Percentiles rank a stretch among this genome's conserved stretches.
These are phyloP conservation scores for Nesospiza acunhae DNA, from an alignment of 2,113 vertebrate genomes.

Conservation along the genomic window DNA sequence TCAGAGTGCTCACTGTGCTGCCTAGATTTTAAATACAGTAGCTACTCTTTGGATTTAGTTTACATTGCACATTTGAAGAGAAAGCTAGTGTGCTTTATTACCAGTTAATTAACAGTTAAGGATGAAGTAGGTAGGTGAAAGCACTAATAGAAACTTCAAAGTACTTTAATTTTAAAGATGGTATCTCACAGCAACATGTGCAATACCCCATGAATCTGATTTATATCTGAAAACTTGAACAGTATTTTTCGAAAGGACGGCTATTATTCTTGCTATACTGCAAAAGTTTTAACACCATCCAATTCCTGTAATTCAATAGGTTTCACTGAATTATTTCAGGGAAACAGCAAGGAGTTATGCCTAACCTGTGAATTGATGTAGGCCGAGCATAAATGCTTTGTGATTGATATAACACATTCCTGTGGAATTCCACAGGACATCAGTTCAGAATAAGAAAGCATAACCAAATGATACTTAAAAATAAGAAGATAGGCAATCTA, in stretches of 20 bases:
- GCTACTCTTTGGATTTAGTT: not conserved
- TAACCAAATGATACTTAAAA: not conserved
- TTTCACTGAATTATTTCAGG: not conserved
- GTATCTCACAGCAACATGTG: not conserved
- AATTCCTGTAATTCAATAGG: not conserved
- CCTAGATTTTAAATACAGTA: not conserved
- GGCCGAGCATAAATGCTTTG: not conserved
- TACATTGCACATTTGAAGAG: not conserved
- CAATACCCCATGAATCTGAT: not conserved
- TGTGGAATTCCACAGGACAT: not conserved
- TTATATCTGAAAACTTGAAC: not conserved
- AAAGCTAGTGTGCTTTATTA: not conserved
- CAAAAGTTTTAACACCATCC: not conserved
- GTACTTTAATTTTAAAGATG: not conserved
- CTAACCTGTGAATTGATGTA: not conserved
- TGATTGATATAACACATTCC: not conserved
- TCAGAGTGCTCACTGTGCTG: not conserved
- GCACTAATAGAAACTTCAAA: not conserved
- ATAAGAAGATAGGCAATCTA: not conserved
- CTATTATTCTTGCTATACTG: not conserved
- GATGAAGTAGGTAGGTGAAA: not conserved
- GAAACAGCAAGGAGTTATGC: not conserved
- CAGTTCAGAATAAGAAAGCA: not conserved
- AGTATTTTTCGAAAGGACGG: not conserved
- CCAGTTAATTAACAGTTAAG: not conserved